Evolutionary conservation across 2,888 invertebrate species (phyloP).

Genomic region (Drosophila cognata): DNA sequence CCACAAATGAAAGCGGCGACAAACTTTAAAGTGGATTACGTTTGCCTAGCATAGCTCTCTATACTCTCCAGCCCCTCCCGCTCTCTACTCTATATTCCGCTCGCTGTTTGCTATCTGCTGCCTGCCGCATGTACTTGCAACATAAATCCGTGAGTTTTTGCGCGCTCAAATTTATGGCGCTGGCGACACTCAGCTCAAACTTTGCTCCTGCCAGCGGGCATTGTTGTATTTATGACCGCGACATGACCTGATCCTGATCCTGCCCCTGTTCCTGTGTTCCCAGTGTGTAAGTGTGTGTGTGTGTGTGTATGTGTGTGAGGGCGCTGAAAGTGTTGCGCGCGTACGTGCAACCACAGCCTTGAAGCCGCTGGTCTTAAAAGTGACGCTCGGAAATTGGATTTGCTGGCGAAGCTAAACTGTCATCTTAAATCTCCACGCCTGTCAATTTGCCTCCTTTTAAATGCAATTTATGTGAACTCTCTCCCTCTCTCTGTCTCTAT

Average conservation of each 20-base stretch:
- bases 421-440: conserved; percentile 68
- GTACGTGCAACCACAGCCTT: conserved; percentile 72
- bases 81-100: conserved; percentile 23
- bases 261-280: conserved; percentile 3
- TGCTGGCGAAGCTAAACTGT: conserved; percentile 55
- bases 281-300: conserved; percentile 5
- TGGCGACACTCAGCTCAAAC: conserved; percentile 75
- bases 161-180: conserved; percentile 78
- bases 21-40: conserved; percentile 82
- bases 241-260: conserved; percentile 79
- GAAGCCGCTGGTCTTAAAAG: conserved; percentile 64
- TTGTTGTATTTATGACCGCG: conserved; percentile 83
- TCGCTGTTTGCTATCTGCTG: conserved; percentile 62
- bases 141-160: conserved; percentile 82
- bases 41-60: conserved; percentile 57
- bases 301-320: conserved; percentile 30
- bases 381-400: conserved; percentile 76
- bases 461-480: conserved; percentile 66
- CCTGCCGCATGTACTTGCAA: conserved; percentile 66
- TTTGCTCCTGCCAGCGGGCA: conserved; percentile 66
- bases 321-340: conserved; percentile 68
- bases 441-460: conserved; percentile 71
- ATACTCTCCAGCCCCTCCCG: conserved; percentile 5
- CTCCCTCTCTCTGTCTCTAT: not conserved
- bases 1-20: conserved; percentile 67